Evolutionary conservation across 2,888 invertebrate species (phyloP).

Genomic region (Acronicta psi): DNA sequence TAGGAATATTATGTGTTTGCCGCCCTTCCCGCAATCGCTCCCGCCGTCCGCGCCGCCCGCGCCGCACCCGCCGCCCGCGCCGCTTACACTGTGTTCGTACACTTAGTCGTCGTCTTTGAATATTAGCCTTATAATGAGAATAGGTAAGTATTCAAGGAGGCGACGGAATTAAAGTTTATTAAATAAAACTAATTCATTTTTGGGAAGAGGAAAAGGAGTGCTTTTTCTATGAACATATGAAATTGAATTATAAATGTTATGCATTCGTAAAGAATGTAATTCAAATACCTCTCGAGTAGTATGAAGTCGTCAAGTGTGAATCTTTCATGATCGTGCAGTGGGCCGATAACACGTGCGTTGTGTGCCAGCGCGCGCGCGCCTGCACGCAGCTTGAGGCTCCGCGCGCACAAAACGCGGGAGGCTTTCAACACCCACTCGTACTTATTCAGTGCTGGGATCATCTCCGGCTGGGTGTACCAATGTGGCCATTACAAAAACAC

Average conservation of each 20-base stretch:
- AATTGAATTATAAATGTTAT: background rate
- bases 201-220: too few relatives aligned
- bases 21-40: too few relatives aligned
- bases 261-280: background rate
- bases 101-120: too few relatives aligned
- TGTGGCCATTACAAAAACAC: background rate
- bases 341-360: constrained; percentile 97
- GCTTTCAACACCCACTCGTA: constrained; percentile 91
- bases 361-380: constrained; percentile 93
- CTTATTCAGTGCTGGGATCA: constrained; percentile 88
- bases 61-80: too few relatives aligned
- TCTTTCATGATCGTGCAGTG: constrained; percentile 92
- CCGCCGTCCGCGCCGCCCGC: too few relatives aligned
- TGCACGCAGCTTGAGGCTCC: constrained; percentile 91
- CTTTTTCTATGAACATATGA: too few relatives aligned
- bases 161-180: too few relatives aligned
- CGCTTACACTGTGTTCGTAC: too few relatives aligned
- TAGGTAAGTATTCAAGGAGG: too few relatives aligned
- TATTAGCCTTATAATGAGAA: too few relatives aligned
- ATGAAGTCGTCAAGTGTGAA: constrained; percentile 97
- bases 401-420: constrained; percentile 91
- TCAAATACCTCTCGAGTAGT: constrained; percentile 92
- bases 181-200: too few relatives aligned
- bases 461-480: constrained; percentile 72
- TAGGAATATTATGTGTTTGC: too few relatives aligned